Evolutionary conservation across 1,140 invertebrate species (phyloP), one percentile per base, ranked within the genome.

Genomic region (Muscidifurax raptorellus): DNA sequence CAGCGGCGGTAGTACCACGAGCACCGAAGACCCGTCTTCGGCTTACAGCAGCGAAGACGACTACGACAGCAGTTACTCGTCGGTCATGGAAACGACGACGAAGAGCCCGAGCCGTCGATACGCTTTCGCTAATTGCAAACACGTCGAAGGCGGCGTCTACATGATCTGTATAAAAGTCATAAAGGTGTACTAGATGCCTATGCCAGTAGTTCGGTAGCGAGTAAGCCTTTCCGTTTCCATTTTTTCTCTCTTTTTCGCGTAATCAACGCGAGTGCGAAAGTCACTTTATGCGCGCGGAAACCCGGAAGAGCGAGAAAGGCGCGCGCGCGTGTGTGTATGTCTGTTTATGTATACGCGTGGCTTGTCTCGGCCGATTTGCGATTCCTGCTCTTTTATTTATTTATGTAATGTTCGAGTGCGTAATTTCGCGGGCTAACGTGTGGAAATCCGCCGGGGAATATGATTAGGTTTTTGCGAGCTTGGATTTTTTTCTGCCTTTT

Each of bases 111-210:
- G 74, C 25, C 9, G 9, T 40, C 27, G 69, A 82, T 77, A 77
- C 36, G 64, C 75, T 71, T 83, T 83, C 64, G 59, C 75, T 72
- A 71, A 83, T 83, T 78, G 75, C 18, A 32, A 59, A 72, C 75
- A 10, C 36, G 47, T 69, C 7, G 59, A 76, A 67, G 75, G 74
- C 28, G 36, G 47, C 22, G 1, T 13, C 10, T 79, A 66, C 59
- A 9, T n/a, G 22, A 75, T 82, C 47, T 82, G 47, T 75, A 75
- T 64, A 64, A 59, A 82, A 75, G 30, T 82, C 0, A 82, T 75
- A n/a, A 75, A 71, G 27, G 40, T 44, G 2, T 80, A 80, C 25
- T 22, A 66, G 78, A 28, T 22, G 66, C 66, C 67, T 15, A n/a
- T 59, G 10, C 25, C 67, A 18, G 25, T n/a, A 28, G 25, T 28